A percentile compares a stretch with the other conserved stretches of the same genome.
These are phyloP conservation scores for Orthonyx spaldingii DNA, from an alignment of 2,113 vertebrate genomes.

Conservation along the genomic window DNA sequence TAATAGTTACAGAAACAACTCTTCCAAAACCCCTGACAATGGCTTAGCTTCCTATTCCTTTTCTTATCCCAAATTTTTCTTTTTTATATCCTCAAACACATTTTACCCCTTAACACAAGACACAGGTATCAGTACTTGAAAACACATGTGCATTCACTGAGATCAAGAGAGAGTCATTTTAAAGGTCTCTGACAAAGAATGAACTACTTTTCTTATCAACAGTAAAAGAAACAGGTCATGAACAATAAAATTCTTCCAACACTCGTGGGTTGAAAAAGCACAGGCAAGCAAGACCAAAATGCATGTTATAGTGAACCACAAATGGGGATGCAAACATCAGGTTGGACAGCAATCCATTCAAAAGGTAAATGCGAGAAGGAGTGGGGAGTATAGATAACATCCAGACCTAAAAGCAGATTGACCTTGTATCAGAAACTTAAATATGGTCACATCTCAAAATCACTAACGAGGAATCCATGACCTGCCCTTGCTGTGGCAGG, in stretches of 20 bases:
- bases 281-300: background rate
- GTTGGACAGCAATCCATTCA: background rate
- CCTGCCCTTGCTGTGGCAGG: background rate
- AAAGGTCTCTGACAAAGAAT: background rate
- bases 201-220: background rate
- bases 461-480: background rate
- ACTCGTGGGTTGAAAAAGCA: background rate
- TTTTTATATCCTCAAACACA: background rate
- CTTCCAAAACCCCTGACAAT: background rate
- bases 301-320: background rate
- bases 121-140: background rate
- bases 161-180: background rate
- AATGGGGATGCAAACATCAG: background rate
- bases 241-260: background rate
- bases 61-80: background rate
- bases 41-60: background rate
- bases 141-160: background rate
- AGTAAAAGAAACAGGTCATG: background rate
- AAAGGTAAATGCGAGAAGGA: background rate
- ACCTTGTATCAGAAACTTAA: background rate
- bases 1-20: background rate
- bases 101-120: background rate
- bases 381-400: background rate
- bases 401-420: background rate
- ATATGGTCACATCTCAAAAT: background rate